Conservation (phyloP, 2,113 vertebrate genomes). For the Aegypius monachus region DNA sequence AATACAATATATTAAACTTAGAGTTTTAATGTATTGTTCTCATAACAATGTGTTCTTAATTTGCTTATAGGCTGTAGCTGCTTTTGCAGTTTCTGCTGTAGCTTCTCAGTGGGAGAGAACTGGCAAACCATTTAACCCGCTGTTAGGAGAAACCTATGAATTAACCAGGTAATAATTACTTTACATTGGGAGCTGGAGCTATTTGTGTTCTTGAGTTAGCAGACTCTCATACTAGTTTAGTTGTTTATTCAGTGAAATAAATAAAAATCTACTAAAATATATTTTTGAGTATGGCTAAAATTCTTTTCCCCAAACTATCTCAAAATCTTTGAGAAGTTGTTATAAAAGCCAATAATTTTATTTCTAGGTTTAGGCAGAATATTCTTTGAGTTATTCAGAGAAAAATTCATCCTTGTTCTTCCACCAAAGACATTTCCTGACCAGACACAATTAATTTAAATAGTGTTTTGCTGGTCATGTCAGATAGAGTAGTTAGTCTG, state of each 20-base stretch:
- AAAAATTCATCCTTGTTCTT: not conserved
- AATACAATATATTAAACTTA: not conserved
- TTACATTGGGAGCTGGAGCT: not conserved
- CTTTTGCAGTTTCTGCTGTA: constrained; percentile 93
- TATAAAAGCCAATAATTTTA: not conserved
- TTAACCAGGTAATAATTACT: constrained; percentile 80
- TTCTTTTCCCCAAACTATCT: not conserved
- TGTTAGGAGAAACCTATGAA: constrained; percentile 87
- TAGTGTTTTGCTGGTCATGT: not conserved
- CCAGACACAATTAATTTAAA: not conserved
- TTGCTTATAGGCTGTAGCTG: constrained; percentile 84
- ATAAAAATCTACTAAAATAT: not conserved
- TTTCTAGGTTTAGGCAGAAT: not conserved
- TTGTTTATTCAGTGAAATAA: not conserved
- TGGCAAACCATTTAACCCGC: constrained; percentile 96
- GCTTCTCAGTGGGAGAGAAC: constrained; percentile 98
- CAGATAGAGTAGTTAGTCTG: not conserved
- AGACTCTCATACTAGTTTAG: not conserved
- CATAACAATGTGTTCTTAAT: not conserved
- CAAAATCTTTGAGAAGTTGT: not conserved
- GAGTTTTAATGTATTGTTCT: not conserved
- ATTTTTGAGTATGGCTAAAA: not conserved
- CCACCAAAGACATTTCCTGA: not conserved
- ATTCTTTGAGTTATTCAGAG: not conserved
- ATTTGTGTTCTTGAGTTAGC: not conserved